Conservation (phyloP, 2,797 vertebrate species). For the Acanthurus tractus region DNA sequence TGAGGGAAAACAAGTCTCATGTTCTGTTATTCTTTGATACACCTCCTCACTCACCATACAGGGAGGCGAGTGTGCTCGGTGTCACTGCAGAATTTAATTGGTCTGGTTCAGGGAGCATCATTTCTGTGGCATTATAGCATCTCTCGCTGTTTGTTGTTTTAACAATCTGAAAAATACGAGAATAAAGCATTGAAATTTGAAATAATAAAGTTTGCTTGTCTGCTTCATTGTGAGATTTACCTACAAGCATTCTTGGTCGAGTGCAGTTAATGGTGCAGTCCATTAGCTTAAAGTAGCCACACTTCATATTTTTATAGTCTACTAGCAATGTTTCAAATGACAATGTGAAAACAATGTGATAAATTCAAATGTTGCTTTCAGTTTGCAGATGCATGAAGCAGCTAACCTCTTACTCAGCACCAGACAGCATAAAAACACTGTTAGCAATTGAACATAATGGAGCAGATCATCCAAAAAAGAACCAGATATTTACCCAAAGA, state of each 20-base stretch:
- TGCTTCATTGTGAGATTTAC: not conserved
- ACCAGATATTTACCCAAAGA: not conserved
- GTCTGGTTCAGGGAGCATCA: constrained; percentile 12
- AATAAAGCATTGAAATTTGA: not conserved
- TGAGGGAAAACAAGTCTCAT: constrained; percentile 46
- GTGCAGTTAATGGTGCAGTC: not conserved
- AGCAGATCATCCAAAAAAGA: not conserved
- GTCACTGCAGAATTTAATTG: constrained; percentile 38
- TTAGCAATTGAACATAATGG: not conserved
- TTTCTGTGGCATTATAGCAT: not conserved
- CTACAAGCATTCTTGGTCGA: not conserved
- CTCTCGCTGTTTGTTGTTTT: not conserved
- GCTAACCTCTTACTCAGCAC: not conserved
- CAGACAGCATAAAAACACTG: not conserved
- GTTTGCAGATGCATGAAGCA: not conserved
- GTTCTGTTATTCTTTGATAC: constrained; percentile 49
- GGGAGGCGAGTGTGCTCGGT: not conserved
- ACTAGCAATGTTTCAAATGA: not conserved
- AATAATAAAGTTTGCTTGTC: not conserved
- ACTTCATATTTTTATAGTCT: not conserved
- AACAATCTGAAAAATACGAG: not conserved
- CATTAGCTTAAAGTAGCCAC: not conserved
- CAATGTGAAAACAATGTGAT: not conserved
- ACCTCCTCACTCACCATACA: constrained; percentile 30
- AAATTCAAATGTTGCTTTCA: not conserved